phyloP scores from a whole-genome alignment of 2,797 vertebrate species.

The Danio choprae region DNA sequence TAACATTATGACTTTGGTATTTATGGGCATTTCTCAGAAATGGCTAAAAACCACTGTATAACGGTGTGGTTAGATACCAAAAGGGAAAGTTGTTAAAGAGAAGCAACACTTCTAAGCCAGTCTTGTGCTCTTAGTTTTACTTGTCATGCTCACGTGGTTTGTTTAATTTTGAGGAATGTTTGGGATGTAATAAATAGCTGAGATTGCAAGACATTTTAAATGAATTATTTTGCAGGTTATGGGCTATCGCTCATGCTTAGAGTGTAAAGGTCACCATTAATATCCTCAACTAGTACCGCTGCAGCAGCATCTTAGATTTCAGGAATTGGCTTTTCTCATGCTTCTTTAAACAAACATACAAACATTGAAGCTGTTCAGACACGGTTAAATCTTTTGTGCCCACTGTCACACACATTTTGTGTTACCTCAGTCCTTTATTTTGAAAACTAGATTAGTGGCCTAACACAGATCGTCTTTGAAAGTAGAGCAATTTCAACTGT shows the following conservation, averaged over 20 bases:
- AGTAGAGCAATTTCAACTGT: slow-evolving; percentile 53
- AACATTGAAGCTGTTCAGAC: slow-evolving; percentile 48
- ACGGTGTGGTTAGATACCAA: background rate
- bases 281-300: background rate
- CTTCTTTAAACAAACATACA: background rate
- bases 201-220: slow-evolving; percentile 15
- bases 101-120: background rate
- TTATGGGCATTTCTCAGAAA: slow-evolving; percentile 24
- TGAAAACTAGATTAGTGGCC: slow-evolving; percentile 66
- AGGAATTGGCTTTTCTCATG: slow-evolving; percentile 19
- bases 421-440: slow-evolving; percentile 55
- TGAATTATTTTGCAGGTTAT: background rate
- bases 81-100: slow-evolving; percentile 30
- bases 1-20: slow-evolving; percentile 5
- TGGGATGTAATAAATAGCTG: background rate
- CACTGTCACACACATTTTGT: slow-evolving; percentile 50
- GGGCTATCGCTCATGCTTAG: background rate
- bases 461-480: slow-evolving; percentile 54
- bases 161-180: slow-evolving; percentile 7
- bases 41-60: background rate
- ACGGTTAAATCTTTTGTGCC: slow-evolving; percentile 37
- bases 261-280: slow-evolving; percentile 19
- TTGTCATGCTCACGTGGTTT: background rate
- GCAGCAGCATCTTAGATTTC: background rate
- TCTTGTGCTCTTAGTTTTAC: background rate